Conservation (phyloP, 2,888 invertebrate genomes). For the Acholoe squamosa region DNA sequence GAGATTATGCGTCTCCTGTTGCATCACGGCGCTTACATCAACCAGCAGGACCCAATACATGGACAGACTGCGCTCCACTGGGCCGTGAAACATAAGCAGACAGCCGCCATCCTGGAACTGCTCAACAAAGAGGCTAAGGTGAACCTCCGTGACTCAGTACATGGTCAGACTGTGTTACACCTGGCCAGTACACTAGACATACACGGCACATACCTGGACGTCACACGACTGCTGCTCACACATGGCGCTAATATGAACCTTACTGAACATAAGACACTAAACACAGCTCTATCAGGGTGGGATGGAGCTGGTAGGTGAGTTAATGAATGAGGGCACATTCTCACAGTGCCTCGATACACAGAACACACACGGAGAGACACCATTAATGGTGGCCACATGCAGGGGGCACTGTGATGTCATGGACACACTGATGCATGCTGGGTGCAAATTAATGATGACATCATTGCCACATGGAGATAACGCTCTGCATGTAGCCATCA, state of each 20-base stretch:
- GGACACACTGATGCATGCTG: neutral
- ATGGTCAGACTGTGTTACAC: neutral
- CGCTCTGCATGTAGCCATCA: neutral
- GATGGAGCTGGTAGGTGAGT: neutral
- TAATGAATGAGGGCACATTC: neutral
- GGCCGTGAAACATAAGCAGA: neutral
- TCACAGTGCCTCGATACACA: neutral
- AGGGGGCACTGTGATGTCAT: neutral
- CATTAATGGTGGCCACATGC: neutral
- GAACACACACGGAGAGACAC: neutral
- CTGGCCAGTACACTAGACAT: neutral
- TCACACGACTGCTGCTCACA: neutral
- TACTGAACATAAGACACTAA: neutral
- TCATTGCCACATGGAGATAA: neutral
- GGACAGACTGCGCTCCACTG: slow-evolving; percentile 2
- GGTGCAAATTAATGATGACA: neutral
- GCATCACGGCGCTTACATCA: neutral
- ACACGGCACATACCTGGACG: neutral
- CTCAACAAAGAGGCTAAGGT: neutral
- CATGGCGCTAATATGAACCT: neutral
- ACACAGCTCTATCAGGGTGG: neutral
- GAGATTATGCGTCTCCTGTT: neutral
- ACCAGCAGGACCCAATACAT: neutral
- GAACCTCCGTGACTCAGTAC: neutral
- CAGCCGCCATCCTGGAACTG: neutral